Conservation (phyloP, 2,888 invertebrate species). For the Cenopis cana region DNA sequence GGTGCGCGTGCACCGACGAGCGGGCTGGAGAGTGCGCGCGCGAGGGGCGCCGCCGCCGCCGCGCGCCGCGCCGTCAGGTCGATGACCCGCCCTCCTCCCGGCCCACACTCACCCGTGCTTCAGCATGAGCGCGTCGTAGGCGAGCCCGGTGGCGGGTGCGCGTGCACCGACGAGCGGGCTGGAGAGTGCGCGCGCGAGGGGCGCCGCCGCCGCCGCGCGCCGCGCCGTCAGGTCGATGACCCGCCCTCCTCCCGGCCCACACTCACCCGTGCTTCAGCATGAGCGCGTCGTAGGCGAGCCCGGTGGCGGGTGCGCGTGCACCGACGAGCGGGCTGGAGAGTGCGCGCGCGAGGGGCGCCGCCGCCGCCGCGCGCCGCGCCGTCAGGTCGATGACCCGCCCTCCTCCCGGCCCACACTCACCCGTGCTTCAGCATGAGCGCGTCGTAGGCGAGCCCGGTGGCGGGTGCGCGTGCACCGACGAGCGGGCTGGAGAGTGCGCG, state of each 20-base stretch:
- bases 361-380: slow-evolving; percentile 41
- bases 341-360: slow-evolving; percentile 50
- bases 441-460: slow-evolving; percentile 95
- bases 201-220: slow-evolving; percentile 43
- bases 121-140: slow-evolving; percentile 98
- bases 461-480: slow-evolving; percentile 74
- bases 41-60: slow-evolving; percentile 45
- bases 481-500: slow-evolving; percentile 79
- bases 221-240: no score
- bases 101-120: slow-evolving; percentile 88
- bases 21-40: slow-evolving; percentile 77
- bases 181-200: slow-evolving; percentile 55
- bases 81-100: no score
- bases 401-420: slow-evolving; percentile 54
- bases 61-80: no score
- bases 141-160: slow-evolving; percentile 87
- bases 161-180: slow-evolving; percentile 84
- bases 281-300: slow-evolving; percentile 96
- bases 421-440: slow-evolving; percentile 98
- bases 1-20: slow-evolving; percentile 75
- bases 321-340: slow-evolving; percentile 81
- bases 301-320: slow-evolving; percentile 78
- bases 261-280: slow-evolving; percentile 95
- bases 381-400: no score
- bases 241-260: no score